phyloP scores from a whole-genome alignment of 2,888 invertebrate species.

The Trissolcus brochymenae region DNA sequence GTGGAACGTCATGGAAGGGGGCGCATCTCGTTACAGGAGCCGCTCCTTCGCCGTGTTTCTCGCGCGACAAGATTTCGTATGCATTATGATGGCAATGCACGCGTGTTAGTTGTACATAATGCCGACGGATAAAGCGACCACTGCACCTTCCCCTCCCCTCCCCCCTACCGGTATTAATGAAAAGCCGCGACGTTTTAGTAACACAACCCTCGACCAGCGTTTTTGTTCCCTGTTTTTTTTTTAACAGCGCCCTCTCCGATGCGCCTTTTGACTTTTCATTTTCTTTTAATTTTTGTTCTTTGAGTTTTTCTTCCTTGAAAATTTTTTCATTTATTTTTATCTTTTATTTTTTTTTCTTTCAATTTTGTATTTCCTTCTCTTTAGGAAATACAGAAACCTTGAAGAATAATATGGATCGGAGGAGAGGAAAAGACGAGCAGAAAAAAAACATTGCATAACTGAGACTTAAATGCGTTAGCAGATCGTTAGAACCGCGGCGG shows the following conservation, averaged over 20 bases:
- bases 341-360: too few species aligned
- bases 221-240: constrained; percentile 17
- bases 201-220: not conserved
- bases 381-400: not conserved
- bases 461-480: constrained; percentile 53
- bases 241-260: constrained; percentile 28
- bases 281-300: constrained; percentile 1
- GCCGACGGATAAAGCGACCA: constrained; percentile 59
- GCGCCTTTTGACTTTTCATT: constrained; percentile 9
- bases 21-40: constrained; percentile 39
- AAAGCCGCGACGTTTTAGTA: constrained; percentile 35
- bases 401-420: not conserved
- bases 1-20: constrained; percentile 10
- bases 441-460: constrained; percentile 32
- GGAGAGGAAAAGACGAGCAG: constrained; percentile 14
- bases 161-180: constrained; percentile 53
- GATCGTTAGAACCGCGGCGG: constrained; percentile 40
- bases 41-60: constrained; percentile 24
- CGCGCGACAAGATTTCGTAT: constrained; percentile 38
- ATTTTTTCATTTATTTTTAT: too few species aligned
- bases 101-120: constrained; percentile 71
- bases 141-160: too few species aligned
- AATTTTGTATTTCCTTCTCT: not conserved
- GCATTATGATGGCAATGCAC: constrained; percentile 66
- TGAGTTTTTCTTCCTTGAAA: not conserved